phyloP scores from a whole-genome alignment of 2,113 vertebrate species.

The Tauraco erythrolophus region DNA sequence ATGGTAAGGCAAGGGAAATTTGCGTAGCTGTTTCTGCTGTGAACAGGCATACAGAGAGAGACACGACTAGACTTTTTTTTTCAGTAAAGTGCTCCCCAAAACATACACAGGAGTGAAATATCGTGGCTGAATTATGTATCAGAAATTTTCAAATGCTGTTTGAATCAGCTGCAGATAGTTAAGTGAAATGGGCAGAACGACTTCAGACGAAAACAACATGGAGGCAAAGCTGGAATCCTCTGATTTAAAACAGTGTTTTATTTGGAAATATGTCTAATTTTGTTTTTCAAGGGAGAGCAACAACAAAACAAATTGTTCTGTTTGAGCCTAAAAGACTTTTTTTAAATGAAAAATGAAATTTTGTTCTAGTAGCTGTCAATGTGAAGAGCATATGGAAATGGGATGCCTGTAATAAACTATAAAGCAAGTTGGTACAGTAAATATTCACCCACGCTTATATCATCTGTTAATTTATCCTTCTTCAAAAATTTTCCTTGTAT shows the following conservation, averaged over 20 bases:
- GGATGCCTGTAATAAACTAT: not conserved
- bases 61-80: not conserved
- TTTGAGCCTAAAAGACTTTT: not conserved
- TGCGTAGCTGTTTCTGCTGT: not conserved
- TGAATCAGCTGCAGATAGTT: not conserved
- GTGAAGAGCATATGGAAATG: not conserved
- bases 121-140: not conserved
- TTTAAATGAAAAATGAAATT: not conserved
- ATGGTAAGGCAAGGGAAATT: conserved; percentile 24
- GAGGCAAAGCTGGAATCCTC: not conserved
- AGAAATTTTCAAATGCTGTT: not conserved
- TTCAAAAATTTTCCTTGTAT: not conserved
- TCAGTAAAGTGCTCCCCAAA: not conserved
- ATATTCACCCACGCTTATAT: not conserved
- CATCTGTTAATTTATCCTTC: not conserved
- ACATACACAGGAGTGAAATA: not conserved
- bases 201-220: not conserved
- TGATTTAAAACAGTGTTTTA: not conserved
- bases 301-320: not conserved
- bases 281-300: not conserved
- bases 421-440: not conserved
- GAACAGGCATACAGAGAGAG: not conserved
- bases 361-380: not conserved
- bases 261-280: not conserved
- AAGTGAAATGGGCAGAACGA: not conserved